Base-by-base conservation (phyloP, 2,113 vertebrate species). In the Mastomys coucha region DNA sequence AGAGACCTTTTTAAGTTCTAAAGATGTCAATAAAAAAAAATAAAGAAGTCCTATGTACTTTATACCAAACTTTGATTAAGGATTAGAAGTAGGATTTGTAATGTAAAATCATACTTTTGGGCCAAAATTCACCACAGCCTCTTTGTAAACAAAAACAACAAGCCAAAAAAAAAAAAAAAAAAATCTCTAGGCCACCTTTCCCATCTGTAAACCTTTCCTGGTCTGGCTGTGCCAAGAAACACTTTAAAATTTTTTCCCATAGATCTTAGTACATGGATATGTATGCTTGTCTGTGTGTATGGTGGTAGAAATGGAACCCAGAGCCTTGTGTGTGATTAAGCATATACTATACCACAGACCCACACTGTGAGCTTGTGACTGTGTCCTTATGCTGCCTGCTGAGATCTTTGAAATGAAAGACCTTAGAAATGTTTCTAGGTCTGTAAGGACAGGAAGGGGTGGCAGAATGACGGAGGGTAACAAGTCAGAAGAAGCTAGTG, bases 51-150 rank as follows among this genome's bases (percentile, higher is more conserved):
- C 42, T 65, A 19, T 89, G 24, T 93, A 65, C 60, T 88, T 51
- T 87, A 51, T 80, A 56, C 39, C 56, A 93, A 86, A 53, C 65
- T 89, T 96, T 92, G 45, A 65, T 94, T 93, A 90, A 94, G 84
- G 67, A 75, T 91, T 53, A 95, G 36, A 93, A 94, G 85, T 82
- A 77, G 81, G 22, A 95, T 94, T 33, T 91, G 4, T 93, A 58
- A 88, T 92, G 22, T 95, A 88, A 97, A 96, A 91, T 13, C 70
- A 91, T 90, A 72, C 26, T 95, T 97, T 96, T 89, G 87, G 96
- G 56, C 96, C 93, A 90, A 93, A 97, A 96, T 80, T 80, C 56
- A 90, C 88, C 70, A 89, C 22, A 24, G 17, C 42, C 28, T 63
- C 58, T 60, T 86, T 87, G 36, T 81, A 80, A 85, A 39, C 22